These are phyloP conservation scores for Scalopus aquaticus DNA, from an alignment of 2,113 vertebrate species.

Conservation along the genomic window DNA sequence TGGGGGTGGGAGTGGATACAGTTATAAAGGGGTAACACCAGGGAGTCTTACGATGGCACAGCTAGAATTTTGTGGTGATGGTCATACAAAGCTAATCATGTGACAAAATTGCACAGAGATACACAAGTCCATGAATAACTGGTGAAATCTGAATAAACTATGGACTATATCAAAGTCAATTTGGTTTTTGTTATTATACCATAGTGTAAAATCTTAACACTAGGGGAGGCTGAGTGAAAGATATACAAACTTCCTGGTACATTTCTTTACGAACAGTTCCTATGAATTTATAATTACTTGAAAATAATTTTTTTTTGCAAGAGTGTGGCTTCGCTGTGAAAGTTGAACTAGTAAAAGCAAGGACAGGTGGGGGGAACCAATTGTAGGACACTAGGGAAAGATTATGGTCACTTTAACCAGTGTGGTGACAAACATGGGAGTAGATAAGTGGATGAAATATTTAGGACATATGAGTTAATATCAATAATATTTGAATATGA, in stretches of 20 bases:
- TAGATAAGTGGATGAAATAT: not conserved
- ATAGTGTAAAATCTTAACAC: not conserved
- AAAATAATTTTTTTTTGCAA: not conserved
- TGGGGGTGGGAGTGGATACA: not conserved
- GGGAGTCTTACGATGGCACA: not conserved
- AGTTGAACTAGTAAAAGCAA: not conserved
- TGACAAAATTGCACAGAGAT: not conserved
- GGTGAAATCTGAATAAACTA: not conserved
- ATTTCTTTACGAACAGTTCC: not conserved
- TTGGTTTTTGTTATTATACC: not conserved
- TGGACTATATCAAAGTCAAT: not conserved
- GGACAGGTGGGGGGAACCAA: not conserved
- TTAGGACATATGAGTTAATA: not conserved
- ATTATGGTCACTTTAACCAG: not conserved
- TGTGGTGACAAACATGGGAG: not conserved
- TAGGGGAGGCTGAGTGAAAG: not conserved
- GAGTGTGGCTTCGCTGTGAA: not conserved
- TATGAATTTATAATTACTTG: not conserved
- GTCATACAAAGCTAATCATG: not conserved
- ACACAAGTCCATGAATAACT: not conserved
- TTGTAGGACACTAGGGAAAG: not conserved
- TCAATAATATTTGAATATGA: not conserved
- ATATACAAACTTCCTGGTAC: not conserved
- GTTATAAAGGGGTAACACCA: not conserved
- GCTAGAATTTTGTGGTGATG: not conserved